Conservation (phyloP, 2,888 invertebrate species). For the Sphinx pinastri region DNA sequence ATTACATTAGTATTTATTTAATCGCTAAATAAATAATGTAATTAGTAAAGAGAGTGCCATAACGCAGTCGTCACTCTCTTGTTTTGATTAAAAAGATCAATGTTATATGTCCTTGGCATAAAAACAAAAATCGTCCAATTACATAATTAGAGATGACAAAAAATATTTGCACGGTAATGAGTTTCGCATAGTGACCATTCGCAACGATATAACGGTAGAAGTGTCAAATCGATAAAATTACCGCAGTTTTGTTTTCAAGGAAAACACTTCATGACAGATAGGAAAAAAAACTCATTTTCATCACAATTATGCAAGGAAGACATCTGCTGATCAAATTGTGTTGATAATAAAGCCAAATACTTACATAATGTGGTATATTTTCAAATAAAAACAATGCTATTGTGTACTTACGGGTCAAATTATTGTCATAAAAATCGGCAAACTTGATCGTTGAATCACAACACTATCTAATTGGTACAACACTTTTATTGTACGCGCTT, state of each 20-base stretch:
- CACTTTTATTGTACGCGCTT: slow-evolving; percentile 59
- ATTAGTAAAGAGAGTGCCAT: background rate
- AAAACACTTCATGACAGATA: slow-evolving; percentile 39
- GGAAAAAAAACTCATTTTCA: background rate
- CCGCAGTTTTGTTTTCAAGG: slow-evolving; percentile 81
- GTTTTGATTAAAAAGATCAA: slow-evolving; percentile 5
- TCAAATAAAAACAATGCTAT: slow-evolving; percentile 52
- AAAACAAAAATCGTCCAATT: slow-evolving; percentile 23
- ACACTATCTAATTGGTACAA: slow-evolving; percentile 77
- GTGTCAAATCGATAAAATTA: slow-evolving; percentile 83
- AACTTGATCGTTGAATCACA: slow-evolving; percentile 54
- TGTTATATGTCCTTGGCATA: slow-evolving; percentile 14
- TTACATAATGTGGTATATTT: slow-evolving; percentile 43
- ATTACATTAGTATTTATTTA: too few relatives aligned
- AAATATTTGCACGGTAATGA: slow-evolving; percentile 52
- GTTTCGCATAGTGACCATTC: slow-evolving; percentile 64
- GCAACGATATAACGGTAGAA: slow-evolving; percentile 64
- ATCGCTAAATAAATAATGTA: background rate
- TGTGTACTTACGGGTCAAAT: slow-evolving; percentile 62
- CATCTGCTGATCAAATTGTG: background rate
- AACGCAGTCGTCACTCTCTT: background rate
- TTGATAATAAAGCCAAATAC: background rate
- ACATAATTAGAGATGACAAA: slow-evolving; percentile 35
- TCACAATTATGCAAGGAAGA: background rate
- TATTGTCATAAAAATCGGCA: slow-evolving; percentile 71